These are phyloP conservation scores for Nineta flava DNA, from an alignment of 2,888 invertebrate species.

Conservation along the genomic window DNA sequence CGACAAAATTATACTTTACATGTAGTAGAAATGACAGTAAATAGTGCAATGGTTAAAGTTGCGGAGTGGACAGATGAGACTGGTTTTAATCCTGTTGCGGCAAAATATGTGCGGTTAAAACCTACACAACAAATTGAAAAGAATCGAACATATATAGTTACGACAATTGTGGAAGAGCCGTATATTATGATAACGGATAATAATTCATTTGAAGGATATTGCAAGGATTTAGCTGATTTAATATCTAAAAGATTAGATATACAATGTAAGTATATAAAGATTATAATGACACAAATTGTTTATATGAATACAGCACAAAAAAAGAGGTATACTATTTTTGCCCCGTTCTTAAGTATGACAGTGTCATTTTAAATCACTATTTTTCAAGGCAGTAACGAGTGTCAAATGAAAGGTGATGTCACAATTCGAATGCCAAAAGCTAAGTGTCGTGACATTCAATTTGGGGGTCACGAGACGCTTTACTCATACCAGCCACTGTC, in stretches of 20 bases:
- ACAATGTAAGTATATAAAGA: conserved; percentile 49
- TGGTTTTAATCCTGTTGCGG: conserved; percentile 57
- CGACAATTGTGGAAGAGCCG: conserved; percentile 77
- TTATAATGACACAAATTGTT: background rate
- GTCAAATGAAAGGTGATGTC: too few species aligned
- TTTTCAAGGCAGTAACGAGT: too few species aligned
- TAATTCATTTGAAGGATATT: conserved; percentile 76
- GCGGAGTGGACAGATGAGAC: conserved; percentile 76
- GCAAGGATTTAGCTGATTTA: conserved; percentile 76
- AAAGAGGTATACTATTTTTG: too few species aligned
- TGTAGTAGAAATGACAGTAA: conserved; percentile 86
- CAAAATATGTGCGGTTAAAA: conserved; percentile 57
- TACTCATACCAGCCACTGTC: too few species aligned
- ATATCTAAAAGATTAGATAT: conserved; percentile 67
- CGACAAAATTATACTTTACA: conserved; percentile 79
- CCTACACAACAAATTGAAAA: conserved; percentile 57
- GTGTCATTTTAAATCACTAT: too few species aligned
- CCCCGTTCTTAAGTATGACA: too few species aligned
- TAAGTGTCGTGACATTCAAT: too few species aligned
- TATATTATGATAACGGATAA: conserved; percentile 69
- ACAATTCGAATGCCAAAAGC: too few species aligned
- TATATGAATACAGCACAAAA: too few species aligned
- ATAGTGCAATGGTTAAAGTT: conserved; percentile 83
- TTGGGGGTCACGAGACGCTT: too few species aligned
- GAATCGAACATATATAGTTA: conserved; percentile 76